Conservation (phyloP, 2,797 vertebrate genomes). For the Scolopax rusticola region DNA sequence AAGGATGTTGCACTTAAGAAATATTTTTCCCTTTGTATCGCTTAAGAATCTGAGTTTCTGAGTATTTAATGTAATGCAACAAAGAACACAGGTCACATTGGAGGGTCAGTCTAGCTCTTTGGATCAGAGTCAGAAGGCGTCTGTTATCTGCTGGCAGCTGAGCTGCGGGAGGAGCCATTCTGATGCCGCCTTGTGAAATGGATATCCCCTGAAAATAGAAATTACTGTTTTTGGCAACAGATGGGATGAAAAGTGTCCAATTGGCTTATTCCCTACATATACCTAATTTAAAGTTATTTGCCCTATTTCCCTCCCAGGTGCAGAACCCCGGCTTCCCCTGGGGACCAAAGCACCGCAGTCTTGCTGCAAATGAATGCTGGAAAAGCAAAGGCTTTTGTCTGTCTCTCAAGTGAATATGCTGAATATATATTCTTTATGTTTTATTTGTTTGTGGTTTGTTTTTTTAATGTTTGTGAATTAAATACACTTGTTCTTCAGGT, state of each 20-base stretch:
- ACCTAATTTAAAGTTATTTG: neutral
- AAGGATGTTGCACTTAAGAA: neutral
- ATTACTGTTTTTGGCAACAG: neutral
- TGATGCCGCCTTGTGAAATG: neutral
- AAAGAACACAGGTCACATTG: neutral
- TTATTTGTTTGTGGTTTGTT: neutral
- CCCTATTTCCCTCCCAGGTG: neutral
- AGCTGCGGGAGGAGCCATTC: rapidly evolving
- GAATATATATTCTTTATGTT: neutral
- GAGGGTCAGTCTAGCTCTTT: neutral
- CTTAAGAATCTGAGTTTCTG: neutral
- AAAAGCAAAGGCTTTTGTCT: neutral
- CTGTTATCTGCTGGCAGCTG: neutral
- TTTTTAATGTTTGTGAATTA: neutral
- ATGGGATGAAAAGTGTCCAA: neutral
- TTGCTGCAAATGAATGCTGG: neutral
- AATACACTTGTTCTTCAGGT: neutral
- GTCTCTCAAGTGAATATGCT: neutral
- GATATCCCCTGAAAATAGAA: neutral
- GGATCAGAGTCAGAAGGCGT: neutral
- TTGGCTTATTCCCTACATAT: neutral
- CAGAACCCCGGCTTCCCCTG: neutral
- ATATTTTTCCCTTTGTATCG: neutral
- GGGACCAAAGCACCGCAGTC: neutral
- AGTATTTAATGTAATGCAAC: neutral